Conservation (phyloP, 2,797 vertebrate genomes). For the Danionella dracula region DNA sequence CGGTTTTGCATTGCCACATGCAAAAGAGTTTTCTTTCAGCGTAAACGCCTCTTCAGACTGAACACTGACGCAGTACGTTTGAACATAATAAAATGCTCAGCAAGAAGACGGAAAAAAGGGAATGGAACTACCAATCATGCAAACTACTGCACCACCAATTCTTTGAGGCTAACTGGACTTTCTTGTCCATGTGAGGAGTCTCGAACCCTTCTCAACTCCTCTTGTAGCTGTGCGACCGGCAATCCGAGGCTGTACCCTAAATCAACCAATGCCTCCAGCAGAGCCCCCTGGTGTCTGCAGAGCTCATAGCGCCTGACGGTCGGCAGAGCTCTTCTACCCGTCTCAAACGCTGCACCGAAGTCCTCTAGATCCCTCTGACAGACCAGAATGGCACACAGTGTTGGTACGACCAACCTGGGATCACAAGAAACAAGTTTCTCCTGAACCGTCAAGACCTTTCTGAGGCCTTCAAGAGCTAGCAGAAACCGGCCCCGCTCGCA, state of each 20-base stretch:
- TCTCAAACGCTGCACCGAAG: constrained; percentile 64
- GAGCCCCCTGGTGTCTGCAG: constrained; percentile 67
- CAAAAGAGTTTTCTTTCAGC: no score
- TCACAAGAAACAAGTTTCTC: constrained; percentile 76
- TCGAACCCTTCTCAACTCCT: constrained; percentile 70
- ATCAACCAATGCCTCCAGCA: constrained; percentile 79
- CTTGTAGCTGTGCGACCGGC: constrained; percentile 78
- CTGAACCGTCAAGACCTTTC: constrained; percentile 68
- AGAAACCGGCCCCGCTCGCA: constrained; percentile 81
- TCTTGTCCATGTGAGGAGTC: constrained; percentile 58
- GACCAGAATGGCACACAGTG: constrained; percentile 77
- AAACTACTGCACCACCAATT: constrained; percentile 81
- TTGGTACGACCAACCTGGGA: constrained; percentile 64
- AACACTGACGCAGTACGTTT: no score
- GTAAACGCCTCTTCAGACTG: no score
- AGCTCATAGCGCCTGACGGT: constrained; percentile 59
- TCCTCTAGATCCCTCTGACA: constrained; percentile 83
- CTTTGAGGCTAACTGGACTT: constrained; percentile 74
- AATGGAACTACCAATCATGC: constrained; percentile 37
- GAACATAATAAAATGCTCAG: no score
- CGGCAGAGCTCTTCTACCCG: constrained; percentile 72
- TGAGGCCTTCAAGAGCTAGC: constrained; percentile 67
- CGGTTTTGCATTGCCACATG: no score
- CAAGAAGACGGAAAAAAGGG: no score
- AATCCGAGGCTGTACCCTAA: constrained; percentile 77